Conservation (phyloP, 2,888 invertebrate genomes). For the Trichopoda pennipes region DNA sequence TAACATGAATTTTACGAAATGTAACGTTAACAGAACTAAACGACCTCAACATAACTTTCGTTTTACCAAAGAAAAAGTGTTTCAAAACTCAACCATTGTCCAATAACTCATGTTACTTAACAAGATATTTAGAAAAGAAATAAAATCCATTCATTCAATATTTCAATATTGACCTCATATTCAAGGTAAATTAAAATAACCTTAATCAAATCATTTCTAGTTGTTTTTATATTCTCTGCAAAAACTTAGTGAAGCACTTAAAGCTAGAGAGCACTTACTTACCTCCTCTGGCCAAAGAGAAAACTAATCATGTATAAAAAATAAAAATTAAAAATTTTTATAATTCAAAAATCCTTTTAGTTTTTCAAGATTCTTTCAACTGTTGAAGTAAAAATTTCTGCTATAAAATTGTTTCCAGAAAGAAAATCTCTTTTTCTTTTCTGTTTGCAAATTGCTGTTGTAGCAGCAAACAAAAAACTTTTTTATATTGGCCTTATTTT, state of each 20-base stretch:
- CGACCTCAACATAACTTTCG: too few relatives aligned
- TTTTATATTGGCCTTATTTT: constrained; percentile 9
- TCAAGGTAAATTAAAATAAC: neutral
- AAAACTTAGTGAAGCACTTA: neutral
- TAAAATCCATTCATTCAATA: too few relatives aligned
- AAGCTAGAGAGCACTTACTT: neutral
- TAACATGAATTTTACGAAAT: too few relatives aligned
- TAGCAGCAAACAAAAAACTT: constrained; percentile 40
- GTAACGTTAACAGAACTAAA: too few relatives aligned
- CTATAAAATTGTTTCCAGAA: constrained; percentile 4
- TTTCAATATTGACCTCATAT: neutral
- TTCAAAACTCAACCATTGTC: too few relatives aligned
- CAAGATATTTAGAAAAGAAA: too few relatives aligned
- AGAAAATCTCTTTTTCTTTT: neutral
- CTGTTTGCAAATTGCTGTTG: constrained; percentile 48
- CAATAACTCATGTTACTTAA: too few relatives aligned
- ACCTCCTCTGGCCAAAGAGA: neutral
- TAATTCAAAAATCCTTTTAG: constrained; percentile 41
- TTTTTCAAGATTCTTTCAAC: constrained; percentile 24
- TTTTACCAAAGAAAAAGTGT: too few relatives aligned
- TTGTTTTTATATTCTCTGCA: neutral
- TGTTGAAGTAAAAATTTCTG: constrained; percentile 11
- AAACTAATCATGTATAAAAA: constrained; percentile 22
- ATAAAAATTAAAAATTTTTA: constrained; percentile 25
- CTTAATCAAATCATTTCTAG: constrained; percentile 4